Evolutionary conservation across 2,113 vertebrate species (phyloP).

Genomic region (Menidia beryllina): DNA sequence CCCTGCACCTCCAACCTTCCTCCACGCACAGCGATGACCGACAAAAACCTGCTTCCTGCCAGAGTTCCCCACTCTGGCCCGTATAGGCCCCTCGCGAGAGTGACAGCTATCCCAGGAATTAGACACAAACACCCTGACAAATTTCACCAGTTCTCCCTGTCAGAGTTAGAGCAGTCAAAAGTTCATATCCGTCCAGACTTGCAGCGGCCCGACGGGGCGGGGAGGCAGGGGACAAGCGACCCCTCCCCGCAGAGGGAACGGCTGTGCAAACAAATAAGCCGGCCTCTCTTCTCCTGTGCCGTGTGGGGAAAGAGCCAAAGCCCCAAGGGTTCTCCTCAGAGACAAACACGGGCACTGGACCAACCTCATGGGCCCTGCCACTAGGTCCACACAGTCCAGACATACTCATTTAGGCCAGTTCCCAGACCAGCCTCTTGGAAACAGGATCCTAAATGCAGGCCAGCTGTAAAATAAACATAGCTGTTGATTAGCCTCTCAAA

Average conservation of each 20-base stretch:
- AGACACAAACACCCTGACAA: constrained; percentile 32
- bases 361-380: constrained; percentile 42
- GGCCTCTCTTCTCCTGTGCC: constrained; percentile 27
- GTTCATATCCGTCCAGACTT: constrained; percentile 68
- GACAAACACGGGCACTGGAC: constrained; percentile 64
- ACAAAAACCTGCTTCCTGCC: constrained; percentile 62
- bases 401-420: constrained; percentile 54
- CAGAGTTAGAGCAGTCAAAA: constrained; percentile 52
- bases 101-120: constrained; percentile 50
- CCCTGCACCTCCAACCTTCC: background rate
- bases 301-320: constrained; percentile 43
- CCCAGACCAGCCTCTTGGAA: constrained; percentile 49
- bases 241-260: constrained; percentile 40
- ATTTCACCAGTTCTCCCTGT: constrained; percentile 40
- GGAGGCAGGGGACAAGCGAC: constrained; percentile 5
- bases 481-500: constrained; percentile 41
- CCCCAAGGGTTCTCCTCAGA: constrained; percentile 61
- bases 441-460: constrained; percentile 36
- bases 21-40: constrained; percentile 24
- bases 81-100: constrained; percentile 23
- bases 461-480: constrained; percentile 57
- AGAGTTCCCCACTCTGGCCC: constrained; percentile 16
- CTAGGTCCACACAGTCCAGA: constrained; percentile 52
- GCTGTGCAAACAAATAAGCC: constrained; percentile 69
- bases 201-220: constrained; percentile 18